Evolutionary conservation across 2,888 invertebrate genomes (phyloP).

Genomic region (Thumatha senex): DNA sequence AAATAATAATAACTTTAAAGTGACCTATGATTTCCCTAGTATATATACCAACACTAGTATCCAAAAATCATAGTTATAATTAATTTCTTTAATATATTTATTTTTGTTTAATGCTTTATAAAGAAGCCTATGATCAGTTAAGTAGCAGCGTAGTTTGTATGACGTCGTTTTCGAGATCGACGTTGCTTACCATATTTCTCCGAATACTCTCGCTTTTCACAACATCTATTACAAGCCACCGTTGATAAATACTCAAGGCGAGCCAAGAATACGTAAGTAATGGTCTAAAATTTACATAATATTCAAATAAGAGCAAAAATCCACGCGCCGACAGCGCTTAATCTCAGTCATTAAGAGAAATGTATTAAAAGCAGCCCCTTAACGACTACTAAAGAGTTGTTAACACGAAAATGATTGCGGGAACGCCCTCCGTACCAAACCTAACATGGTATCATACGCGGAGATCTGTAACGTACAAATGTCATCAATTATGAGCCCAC

Average conservation of each 20-base stretch:
- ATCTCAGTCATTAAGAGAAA: slow-evolving; percentile 68
- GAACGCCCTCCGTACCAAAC: slow-evolving; percentile 39
- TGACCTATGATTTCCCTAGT: no score
- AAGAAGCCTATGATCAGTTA: no score
- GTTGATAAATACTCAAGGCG: slow-evolving; percentile 43
- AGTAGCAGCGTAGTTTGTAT: no score
- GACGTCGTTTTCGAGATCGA: no score
- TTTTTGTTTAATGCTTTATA: no score
- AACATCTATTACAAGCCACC: slow-evolving; percentile 26
- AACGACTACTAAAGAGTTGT: slow-evolving; percentile 66
- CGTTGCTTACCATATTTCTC: no score
- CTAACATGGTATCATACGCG: slow-evolving; percentile 32
- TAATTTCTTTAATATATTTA: no score
- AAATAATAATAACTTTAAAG: no score
- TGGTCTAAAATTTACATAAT: slow-evolving; percentile 63
- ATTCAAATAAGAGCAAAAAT: slow-evolving; percentile 71
- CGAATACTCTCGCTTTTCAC: slow-evolving; percentile 9
- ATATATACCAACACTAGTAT: no score
- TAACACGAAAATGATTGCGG: slow-evolving; percentile 74
- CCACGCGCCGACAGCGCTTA: slow-evolving; percentile 48
- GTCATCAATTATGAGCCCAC: slow-evolving; percentile 76
- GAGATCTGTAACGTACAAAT: slow-evolving; percentile 59
- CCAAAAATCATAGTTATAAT: no score
- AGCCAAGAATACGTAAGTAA: slow-evolving; percentile 53
- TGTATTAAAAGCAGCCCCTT: slow-evolving; percentile 53